Evolutionary conservation across 1,140 invertebrate species (phyloP).

Genomic region (Orchesella cincta): DNA sequence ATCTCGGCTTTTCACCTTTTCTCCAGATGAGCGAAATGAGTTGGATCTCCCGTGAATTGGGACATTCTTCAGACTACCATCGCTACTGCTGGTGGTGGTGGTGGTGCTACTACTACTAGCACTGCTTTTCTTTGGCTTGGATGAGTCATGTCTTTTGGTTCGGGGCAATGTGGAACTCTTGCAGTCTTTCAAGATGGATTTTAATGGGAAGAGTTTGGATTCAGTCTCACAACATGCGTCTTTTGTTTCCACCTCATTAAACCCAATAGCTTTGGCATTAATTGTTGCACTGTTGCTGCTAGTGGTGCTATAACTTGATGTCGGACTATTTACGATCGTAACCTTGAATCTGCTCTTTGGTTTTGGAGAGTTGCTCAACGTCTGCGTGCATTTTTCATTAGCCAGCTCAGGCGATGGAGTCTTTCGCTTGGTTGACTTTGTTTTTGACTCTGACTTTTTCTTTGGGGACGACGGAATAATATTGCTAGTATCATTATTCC

Average conservation of each 20-base stretch:
- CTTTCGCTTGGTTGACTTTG: conserved; percentile 6
- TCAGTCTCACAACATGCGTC: not conserved
- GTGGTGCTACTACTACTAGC: not conserved
- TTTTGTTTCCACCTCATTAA: not conserved
- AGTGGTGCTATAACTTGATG: not conserved
- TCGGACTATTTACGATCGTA: not conserved
- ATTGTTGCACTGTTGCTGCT: not conserved
- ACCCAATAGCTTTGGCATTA: not conserved
- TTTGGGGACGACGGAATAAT: not conserved
- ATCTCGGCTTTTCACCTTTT: not conserved
- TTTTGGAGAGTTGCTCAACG: not conserved
- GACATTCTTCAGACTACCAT: not conserved
- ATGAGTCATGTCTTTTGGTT: not conserved
- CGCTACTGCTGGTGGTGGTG: not conserved
- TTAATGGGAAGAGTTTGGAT: not conserved
- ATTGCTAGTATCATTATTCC: not conserved
- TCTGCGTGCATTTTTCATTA: not conserved
- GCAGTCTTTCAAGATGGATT: not conserved
- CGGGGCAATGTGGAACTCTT: conserved; percentile 2
- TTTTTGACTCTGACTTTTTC: not conserved
- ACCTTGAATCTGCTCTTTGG: conserved; percentile 4
- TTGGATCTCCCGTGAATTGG: not conserved
- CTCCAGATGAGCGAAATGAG: not conserved
- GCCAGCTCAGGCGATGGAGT: not conserved
- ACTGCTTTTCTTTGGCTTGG: conserved; percentile 5